Evolutionary conservation across 2,888 invertebrate species (phyloP).

Genomic region (Drosophila meridionalis): DNA sequence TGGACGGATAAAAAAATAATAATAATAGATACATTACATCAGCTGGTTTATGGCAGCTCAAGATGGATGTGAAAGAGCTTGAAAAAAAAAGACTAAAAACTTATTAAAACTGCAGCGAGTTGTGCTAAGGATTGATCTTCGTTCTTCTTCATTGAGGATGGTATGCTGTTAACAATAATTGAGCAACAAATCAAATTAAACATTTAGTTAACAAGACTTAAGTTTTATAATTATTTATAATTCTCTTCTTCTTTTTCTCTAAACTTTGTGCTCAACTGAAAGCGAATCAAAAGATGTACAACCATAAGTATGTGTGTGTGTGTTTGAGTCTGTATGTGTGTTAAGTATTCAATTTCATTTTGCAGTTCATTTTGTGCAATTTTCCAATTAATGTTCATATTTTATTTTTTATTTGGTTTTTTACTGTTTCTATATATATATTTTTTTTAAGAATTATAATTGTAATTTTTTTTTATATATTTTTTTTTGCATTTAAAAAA

Average conservation of each 20-base stretch:
- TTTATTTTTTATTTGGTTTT: slow-evolving; percentile 30
- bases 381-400: slow-evolving; percentile 40
- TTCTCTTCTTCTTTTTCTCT: slow-evolving; percentile 4
- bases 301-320: slow-evolving; percentile 65
- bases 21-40: slow-evolving; percentile 58
- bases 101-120: slow-evolving; percentile 5
- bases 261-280: slow-evolving; percentile 32
- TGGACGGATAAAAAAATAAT: slow-evolving; percentile 84
- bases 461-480: slow-evolving; percentile 39
- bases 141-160: slow-evolving; percentile 1
- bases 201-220: slow-evolving; percentile 49
- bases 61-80: slow-evolving; percentile 13
- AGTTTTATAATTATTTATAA: slow-evolving; percentile 33
- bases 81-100: background rate
- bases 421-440: slow-evolving; percentile 35
- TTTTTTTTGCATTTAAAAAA: slow-evolving; percentile 58
- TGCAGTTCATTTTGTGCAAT: slow-evolving; percentile 49
- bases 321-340: slow-evolving; percentile 35
- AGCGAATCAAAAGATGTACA: slow-evolving; percentile 58
- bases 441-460: slow-evolving; percentile 50
- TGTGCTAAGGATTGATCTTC: slow-evolving; percentile 2
- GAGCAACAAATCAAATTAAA: slow-evolving; percentile 68
- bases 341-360: slow-evolving; percentile 37
- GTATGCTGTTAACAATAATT: slow-evolving; percentile 54
- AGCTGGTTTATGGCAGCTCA: slow-evolving; percentile 16